Conservation (phyloP, 2,797 vertebrate species). For the Margarornis squamiger region DNA sequence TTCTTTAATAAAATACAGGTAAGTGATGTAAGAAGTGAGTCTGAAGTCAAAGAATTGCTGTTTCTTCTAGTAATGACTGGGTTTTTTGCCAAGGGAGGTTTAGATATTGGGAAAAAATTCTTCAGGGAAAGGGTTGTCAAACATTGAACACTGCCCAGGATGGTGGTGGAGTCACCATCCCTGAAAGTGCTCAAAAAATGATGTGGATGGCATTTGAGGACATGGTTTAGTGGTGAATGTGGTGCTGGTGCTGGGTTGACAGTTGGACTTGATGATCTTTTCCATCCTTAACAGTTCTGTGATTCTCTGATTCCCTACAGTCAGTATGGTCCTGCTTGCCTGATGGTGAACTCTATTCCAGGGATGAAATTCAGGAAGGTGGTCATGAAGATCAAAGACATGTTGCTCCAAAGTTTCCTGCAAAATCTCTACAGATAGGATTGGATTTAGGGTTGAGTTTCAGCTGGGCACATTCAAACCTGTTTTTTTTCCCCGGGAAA, state of each 20-base stretch:
- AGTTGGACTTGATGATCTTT: background rate
- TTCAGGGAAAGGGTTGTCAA: background rate
- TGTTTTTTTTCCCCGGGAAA: background rate
- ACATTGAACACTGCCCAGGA: background rate
- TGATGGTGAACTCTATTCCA: background rate
- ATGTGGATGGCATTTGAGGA: background rate
- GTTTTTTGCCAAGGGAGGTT: background rate
- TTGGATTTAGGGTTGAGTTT: background rate
- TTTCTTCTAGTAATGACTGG: background rate
- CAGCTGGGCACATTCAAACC: background rate
- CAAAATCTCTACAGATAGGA: background rate
- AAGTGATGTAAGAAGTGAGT: background rate
- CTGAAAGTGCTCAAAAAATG: background rate
- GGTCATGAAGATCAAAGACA: background rate
- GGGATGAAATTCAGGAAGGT: background rate
- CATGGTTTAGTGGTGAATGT: background rate
- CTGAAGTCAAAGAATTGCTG: background rate
- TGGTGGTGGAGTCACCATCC: background rate
- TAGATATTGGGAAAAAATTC: background rate
- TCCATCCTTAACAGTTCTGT: background rate
- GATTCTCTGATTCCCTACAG: background rate
- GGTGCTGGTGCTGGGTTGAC: background rate
- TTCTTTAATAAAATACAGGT: constrained; percentile 99
- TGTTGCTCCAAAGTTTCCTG: background rate
- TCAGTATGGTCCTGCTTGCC: background rate